Percentiles rank a stretch among this genome's conserved stretches.
Evolutionary conservation across 2,797 vertebrate species (phyloP).

Genomic region (Myioborus melanocephalus): DNA sequence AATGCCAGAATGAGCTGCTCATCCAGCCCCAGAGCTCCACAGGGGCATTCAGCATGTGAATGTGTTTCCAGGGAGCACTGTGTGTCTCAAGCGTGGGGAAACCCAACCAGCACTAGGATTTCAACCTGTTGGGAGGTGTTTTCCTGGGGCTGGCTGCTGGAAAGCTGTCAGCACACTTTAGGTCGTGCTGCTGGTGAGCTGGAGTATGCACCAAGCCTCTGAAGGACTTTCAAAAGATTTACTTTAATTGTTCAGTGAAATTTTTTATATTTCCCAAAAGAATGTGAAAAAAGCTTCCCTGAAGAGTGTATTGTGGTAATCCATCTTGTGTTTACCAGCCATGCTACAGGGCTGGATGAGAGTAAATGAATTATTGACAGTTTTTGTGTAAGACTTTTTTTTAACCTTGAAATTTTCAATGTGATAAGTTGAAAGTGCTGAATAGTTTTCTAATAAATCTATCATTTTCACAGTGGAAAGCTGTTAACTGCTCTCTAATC

Average conservation of each 20-base stretch:
- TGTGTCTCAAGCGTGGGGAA: neutral
- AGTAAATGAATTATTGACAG: neutral
- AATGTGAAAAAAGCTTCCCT: neutral
- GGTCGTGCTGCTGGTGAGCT: neutral
- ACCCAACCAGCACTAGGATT: fast-evolving
- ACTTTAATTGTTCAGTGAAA: neutral
- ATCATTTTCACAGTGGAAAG: neutral
- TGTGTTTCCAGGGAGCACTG: neutral
- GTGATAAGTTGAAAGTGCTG: neutral
- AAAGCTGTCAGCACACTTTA: neutral
- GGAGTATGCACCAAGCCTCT: neutral
- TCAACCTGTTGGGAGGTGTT: neutral
- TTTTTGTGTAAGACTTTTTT: neutral
- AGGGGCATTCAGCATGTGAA: fast-evolving
- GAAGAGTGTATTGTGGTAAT: neutral
- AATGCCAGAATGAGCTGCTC: neutral
- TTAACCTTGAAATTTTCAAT: neutral
- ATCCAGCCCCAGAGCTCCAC: neutral
- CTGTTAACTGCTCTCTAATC: neutral
- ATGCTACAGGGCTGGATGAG: neutral
- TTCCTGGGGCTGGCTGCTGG: neutral
- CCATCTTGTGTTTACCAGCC: neutral
- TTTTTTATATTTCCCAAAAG: neutral
- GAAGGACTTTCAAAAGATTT: neutral
- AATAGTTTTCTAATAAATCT: neutral